phyloP scores from a whole-genome alignment of 2,888 invertebrate species.

The Luperina testacea region DNA sequence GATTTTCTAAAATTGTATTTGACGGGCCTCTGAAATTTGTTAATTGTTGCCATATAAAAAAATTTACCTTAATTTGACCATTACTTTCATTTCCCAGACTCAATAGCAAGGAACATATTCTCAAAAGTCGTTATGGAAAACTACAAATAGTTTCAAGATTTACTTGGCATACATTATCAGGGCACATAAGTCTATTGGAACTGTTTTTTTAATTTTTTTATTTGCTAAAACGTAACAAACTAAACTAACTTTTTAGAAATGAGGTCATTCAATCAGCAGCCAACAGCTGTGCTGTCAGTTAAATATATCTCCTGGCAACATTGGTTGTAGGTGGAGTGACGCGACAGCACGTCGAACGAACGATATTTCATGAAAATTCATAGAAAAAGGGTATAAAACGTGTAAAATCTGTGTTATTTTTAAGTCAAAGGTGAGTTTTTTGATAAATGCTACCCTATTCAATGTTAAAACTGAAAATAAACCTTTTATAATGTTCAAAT shows the following conservation, averaged over 20 bases:
- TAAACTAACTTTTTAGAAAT: neutral
- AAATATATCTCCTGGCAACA: constrained; percentile 69
- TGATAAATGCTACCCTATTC: neutral
- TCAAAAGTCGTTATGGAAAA: too few species aligned
- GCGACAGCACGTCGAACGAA: constrained; percentile 83
- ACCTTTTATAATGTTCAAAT: constrained; percentile 38
- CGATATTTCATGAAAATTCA: constrained; percentile 76
- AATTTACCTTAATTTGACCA: neutral
- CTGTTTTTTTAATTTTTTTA: neutral
- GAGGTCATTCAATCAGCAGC: constrained; percentile 35
- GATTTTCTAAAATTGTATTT: neutral
- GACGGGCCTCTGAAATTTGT: neutral
- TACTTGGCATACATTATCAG: neutral
- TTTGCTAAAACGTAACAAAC: neutral
- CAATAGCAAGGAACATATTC: too few species aligned
- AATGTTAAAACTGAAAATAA: constrained; percentile 1
- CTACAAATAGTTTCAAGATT: neutral
- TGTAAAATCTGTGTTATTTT: constrained; percentile 64
- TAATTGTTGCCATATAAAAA: constrained; percentile 5
- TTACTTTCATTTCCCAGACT: neutral
- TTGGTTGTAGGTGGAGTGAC: constrained; percentile 74
- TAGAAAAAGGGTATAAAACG: constrained; percentile 69
- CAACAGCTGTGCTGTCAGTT: constrained; percentile 38
- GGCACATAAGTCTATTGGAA: too few species aligned
- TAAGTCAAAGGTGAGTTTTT: constrained; percentile 73